phyloP scores from a whole-genome alignment of 2,113 vertebrate species.

The Dinomys branickii region DNA sequence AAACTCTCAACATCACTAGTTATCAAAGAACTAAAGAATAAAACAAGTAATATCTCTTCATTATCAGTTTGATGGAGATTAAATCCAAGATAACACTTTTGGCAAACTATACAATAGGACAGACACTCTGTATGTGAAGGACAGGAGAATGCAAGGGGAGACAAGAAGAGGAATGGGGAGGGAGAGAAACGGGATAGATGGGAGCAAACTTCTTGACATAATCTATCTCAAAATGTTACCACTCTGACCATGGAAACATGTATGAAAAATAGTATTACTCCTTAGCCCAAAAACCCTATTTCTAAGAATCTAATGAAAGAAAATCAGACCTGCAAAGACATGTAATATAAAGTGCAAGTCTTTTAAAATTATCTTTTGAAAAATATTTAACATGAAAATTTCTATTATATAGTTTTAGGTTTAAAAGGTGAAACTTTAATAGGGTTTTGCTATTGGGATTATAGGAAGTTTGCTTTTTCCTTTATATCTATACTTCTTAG shows the following conservation, averaged over 20 bases:
- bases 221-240: not conserved
- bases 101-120: not conserved
- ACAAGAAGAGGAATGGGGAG: not conserved
- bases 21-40: conserved; percentile 37
- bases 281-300: not conserved
- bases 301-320: not conserved
- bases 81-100: not conserved
- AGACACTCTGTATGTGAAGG: not conserved
- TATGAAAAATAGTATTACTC: not conserved
- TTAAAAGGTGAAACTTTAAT: not conserved
- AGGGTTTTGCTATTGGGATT: not conserved
- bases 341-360: not conserved
- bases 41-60: conserved; percentile 10
- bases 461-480: not conserved
- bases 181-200: not conserved
- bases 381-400: conserved; percentile 9
- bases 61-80: not conserved
- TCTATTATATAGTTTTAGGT: not conserved
- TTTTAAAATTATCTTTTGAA: not conserved
- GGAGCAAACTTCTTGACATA: not conserved
- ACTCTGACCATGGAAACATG: not conserved
- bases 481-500: not conserved
- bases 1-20: not conserved
- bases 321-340: not conserved
- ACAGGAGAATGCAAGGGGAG: not conserved